Percentiles rank a stretch among this genome's conserved stretches.
Conservation (phyloP, 2,113 vertebrate genomes). For the Rhizomys pruinosus region DNA sequence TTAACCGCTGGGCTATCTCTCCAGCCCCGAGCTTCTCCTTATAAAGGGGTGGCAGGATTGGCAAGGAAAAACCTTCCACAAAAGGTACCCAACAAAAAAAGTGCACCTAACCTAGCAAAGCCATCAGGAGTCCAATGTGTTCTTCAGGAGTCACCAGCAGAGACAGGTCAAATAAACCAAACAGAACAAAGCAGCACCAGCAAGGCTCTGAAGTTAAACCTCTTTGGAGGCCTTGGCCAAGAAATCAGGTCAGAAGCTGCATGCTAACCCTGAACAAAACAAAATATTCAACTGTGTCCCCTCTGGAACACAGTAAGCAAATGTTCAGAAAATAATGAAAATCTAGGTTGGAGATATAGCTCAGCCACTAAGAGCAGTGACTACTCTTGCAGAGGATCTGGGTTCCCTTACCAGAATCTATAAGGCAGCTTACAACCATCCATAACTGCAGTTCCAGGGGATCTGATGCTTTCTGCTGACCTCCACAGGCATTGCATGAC, state of each 20-base stretch:
- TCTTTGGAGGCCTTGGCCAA: background rate
- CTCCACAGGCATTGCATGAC: no score
- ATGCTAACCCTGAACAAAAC: background rate
- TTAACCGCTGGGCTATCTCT: no score
- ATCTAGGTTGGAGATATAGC: no score
- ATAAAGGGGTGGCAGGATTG: background rate
- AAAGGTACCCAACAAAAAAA: background rate
- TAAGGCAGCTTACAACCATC: no score
- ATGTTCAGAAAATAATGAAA: background rate
- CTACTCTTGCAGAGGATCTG: no score
- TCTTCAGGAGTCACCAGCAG: background rate
- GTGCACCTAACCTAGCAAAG: background rate
- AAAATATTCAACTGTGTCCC: background rate
- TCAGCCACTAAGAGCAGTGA: no score
- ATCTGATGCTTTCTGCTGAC: no score
- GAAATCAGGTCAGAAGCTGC: background rate
- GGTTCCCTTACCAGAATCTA: no score
- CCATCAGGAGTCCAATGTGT: background rate
- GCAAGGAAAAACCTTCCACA: background rate
- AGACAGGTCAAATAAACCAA: background rate
- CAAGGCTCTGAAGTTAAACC: background rate
- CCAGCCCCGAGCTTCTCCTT: no score
- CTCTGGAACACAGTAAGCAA: background rate
- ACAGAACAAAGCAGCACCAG: background rate
- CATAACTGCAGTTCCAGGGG: no score